Evolutionary conservation across 2,113 vertebrate species (phyloP), one percentile per base, ranked within the genome.

Genomic region (Triplophysa siluroides): DNA sequence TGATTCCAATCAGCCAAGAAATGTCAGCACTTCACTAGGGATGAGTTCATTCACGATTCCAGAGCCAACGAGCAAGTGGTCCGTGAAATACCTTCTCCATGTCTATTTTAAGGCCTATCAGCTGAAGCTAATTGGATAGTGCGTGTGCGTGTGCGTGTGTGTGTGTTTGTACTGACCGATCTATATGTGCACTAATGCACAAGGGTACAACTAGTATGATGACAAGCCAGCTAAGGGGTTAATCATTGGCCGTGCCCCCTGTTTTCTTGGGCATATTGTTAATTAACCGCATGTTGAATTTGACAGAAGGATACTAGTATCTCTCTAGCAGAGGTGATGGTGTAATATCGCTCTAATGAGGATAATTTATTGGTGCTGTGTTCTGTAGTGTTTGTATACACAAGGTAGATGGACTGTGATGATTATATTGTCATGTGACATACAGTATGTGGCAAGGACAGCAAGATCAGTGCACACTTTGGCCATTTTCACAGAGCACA

Each of bases 181-280:
- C 64, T 43, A 58, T 67, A 24, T 68, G 23, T 7, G 19, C 65
- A 26, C 19, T 61, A 50, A 69, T 47, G 80, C 84, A 83, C 19
- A 84, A 82, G 78, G 78, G 26, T 50, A 47, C 83, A 87, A 84
- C 83, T 69, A 89, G 87, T 85, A 61, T 87, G 90, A 90, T 88
- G 88, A 88, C 83, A 86, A 86, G 88, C 80, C 87, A 85, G 87
- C 86, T 83, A 90, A 89, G 73, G 84, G 86, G 87, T 88, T 90
- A 88, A 89, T 85, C 61, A 63, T 82, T 88, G 74, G 85, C 81
- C 73, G 81, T 76, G 77, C 86, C 85, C 84, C 85, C 87, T 88
- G 87, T 86, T 65, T 74, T 87, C 85, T 76, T 29, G 18, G 85
- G 88, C 86, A 89, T 80, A 58, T 83, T 83, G 87, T 83, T 90